Percentiles rank a stretch among this genome's conserved stretches.
phyloP scores from a whole-genome alignment of 2,113 vertebrate species.

The Hystrix cristata region DNA sequence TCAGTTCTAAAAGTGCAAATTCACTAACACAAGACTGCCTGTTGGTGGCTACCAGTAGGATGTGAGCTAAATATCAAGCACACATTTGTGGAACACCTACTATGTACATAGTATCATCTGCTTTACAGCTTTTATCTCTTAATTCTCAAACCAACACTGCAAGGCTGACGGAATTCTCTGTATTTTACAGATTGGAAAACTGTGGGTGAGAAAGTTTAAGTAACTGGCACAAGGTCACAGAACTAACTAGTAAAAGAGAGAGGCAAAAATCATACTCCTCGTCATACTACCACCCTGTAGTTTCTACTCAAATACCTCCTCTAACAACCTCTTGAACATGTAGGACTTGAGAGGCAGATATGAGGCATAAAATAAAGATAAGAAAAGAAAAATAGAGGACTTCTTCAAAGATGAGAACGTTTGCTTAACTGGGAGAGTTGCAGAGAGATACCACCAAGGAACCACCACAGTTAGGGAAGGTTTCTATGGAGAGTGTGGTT shows the following conservation, averaged over 20 bases:
- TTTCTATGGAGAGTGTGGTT: background rate
- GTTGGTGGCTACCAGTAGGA: background rate
- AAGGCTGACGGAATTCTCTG: slow-evolving; percentile 24
- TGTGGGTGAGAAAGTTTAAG: slow-evolving; percentile 9
- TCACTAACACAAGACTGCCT: slow-evolving; percentile 11
- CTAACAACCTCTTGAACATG: background rate
- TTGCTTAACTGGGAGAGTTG: background rate
- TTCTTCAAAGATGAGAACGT: background rate
- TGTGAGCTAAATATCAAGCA: background rate
- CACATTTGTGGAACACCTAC: background rate
- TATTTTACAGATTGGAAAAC: slow-evolving; percentile 25
- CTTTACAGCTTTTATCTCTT: background rate
- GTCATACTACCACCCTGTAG: background rate
- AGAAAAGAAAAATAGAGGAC: background rate
- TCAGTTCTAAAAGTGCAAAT: slow-evolving; percentile 1
- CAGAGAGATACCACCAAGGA: background rate
- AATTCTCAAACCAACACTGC: slow-evolving; percentile 12
- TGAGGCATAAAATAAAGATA: background rate
- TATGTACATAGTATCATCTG: background rate
- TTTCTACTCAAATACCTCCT: background rate
- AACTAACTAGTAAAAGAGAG: slow-evolving; percentile 1
- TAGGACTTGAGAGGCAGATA: background rate
- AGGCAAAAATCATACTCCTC: slow-evolving; percentile 1
- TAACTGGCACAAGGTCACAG: slow-evolving; percentile 16
- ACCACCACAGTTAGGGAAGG: background rate